phyloP scores from a whole-genome alignment of 2,797 vertebrate genomes.

The Eremophila alpestris region DNA sequence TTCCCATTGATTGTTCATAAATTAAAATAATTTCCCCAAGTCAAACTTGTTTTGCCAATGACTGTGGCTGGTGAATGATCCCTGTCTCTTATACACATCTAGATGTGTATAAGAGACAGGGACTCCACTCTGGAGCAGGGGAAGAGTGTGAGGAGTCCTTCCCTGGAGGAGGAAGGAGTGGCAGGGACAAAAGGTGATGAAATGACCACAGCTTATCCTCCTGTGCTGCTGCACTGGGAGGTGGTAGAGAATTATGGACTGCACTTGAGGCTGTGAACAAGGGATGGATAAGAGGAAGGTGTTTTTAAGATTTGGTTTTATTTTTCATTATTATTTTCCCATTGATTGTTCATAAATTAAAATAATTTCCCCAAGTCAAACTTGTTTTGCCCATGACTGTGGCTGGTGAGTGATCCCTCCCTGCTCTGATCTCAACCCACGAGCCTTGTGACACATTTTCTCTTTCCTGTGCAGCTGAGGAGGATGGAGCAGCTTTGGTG shows the following conservation, averaged over 20 bases:
- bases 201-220: background rate
- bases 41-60: background rate
- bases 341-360: background rate
- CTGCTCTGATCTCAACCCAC: no score
- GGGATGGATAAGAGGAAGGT: rapidly evolving
- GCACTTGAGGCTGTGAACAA: background rate
- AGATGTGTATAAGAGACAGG: no score
- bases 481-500: background rate
- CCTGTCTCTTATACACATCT: no score
- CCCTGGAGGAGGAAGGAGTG: background rate
- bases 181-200: background rate
- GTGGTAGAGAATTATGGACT: background rate
- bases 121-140: background rate
- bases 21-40: background rate
- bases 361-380: background rate
- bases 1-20: background rate
- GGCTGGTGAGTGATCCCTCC: background rate
- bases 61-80: background rate
- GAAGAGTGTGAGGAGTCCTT: background rate
- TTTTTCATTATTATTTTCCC: background rate
- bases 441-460: background rate
- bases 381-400: background rate
- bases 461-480: background rate
- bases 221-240: background rate
- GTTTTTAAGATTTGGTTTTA: background rate